These are phyloP conservation scores for Scaptodrosophila latifasciaeformis DNA, from an alignment of 2,888 invertebrate genomes.

Conservation along the genomic window DNA sequence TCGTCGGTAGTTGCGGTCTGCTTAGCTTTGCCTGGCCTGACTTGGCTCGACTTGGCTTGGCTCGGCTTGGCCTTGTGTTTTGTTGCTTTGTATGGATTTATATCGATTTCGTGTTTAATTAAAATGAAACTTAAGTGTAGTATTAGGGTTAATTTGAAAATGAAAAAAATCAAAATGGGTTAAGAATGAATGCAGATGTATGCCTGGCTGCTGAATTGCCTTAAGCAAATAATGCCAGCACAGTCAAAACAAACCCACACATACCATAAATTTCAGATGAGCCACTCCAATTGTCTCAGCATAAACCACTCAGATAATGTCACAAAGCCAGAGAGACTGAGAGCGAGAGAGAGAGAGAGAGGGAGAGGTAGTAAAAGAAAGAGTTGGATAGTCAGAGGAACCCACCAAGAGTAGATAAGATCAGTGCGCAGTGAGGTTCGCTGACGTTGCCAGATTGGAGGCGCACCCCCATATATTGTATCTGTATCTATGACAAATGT, in stretches of 20 bases:
- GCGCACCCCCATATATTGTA: constrained; percentile 52
- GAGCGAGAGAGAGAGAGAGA: no score
- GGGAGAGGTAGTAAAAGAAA: no score
- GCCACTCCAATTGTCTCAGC: constrained; percentile 11
- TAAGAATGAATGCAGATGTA: not conserved
- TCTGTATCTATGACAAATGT: constrained; percentile 46
- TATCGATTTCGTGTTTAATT: constrained; percentile 63
- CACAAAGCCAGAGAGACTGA: no score
- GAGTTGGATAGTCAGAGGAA: no score
- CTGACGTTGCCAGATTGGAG: constrained; percentile 28
- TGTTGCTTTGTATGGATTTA: constrained; percentile 20
- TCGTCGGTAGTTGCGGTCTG: no score
- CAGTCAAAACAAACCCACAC: not conserved
- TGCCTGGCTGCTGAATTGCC: constrained; percentile 5
- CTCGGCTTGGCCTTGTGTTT: constrained; percentile 11
- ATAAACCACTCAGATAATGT: constrained; percentile 48
- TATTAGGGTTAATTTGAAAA: constrained; percentile 5
- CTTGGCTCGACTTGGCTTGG: constrained; percentile 27
- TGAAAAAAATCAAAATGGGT: not conserved
- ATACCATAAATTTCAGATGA: constrained; percentile 56
- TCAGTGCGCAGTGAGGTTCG: constrained; percentile 25
- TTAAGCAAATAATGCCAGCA: constrained; percentile 5
- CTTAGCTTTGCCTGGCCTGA: constrained; percentile 5
- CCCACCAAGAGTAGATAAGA: constrained; percentile 43
- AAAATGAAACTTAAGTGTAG: constrained; percentile 30